A percentile compares a stretch with the other conserved stretches of the same genome.
These are phyloP conservation scores for Eledona agricola DNA, from an alignment of 2,888 invertebrate genomes.

Conservation along the genomic window DNA sequence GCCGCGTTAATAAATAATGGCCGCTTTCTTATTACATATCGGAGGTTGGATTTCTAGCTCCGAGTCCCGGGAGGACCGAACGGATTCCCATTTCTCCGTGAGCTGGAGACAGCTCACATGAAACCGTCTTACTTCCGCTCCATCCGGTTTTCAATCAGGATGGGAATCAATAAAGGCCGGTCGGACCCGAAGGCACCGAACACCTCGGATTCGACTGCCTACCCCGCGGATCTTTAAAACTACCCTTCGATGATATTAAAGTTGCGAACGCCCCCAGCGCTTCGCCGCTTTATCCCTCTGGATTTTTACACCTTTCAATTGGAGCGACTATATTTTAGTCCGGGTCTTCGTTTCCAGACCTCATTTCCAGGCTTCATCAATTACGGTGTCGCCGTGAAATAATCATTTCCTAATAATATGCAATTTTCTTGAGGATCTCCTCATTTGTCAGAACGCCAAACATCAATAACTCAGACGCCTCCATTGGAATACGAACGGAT, in stretches of 20 bases:
- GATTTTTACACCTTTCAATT: no score
- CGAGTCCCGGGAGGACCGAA: constrained; percentile 50
- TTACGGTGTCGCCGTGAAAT: no score
- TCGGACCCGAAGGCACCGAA: constrained; percentile 40
- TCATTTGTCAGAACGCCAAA: no score
- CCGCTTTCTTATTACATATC: constrained; percentile 36
- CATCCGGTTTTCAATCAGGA: constrained; percentile 62
- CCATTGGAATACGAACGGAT: no score
- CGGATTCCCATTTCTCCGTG: constrained; percentile 54
- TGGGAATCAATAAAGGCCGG: constrained; percentile 55
- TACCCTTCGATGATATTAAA: constrained; percentile 30
- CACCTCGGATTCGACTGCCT: constrained; percentile 38
- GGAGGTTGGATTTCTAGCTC: constrained; percentile 37
- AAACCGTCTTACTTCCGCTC: constrained; percentile 61
- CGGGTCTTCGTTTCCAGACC: no score
- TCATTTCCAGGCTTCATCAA: no score
- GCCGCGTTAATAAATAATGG: constrained; percentile 34
- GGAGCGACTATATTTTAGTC: no score
- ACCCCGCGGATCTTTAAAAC: constrained; percentile 40
- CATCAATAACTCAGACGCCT: no score
- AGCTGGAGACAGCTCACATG: constrained; percentile 55
- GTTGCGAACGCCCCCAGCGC: constrained; percentile 11
- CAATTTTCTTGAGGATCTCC: no score
- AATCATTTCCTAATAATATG: no score
- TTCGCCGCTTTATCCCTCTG: constrained; percentile 16